Base-by-base conservation (phyloP, 1,140 invertebrate genomes). In the Caenorhabditis latens region DNA sequence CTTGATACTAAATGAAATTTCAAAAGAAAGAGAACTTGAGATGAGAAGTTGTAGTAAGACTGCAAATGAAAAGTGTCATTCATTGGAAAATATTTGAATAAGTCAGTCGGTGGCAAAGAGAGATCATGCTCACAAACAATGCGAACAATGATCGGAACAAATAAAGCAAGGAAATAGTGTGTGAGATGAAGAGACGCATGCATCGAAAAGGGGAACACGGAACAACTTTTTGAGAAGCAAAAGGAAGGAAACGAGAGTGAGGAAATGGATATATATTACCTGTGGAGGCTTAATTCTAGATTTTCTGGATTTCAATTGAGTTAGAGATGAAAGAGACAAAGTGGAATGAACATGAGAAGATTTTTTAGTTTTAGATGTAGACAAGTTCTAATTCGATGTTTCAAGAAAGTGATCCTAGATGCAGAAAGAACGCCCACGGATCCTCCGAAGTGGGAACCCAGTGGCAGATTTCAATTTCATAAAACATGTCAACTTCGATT, bases 61-160 rank as follows among this genome's bases (percentile, higher is more conserved):
- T 63, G 63, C 63, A 48, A 71, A 71, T 71, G 65, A 71, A 71
- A 79, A 42, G 71, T 79, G 71, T 79, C 71, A 79, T 24, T 50
- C 46, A 79, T 79, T 50, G 43, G 71, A 79, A 79, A 79, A 79
- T 79, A 79, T 79, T 79, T 79, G 71, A 79, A 79, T 79, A 79
- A 79, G 46, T 79, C 71, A 58, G 46, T 79, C 71, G 71, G 71
- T 79, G 71, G 71, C 71, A 79, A 79, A 79, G 71, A 24, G 65
- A 43, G 71, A 79, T 79, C 71, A 79, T 79, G 71, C 71, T 79
- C 71, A 79, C 71, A 53, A 50, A 79, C 71, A 79, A 79, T 79
- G n/a, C 46, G 71, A 79, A 79, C 71, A 79, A 79, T 79, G 46
- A 50, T 32, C 71, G 71, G 71, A 79, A 79, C 71, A 79, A 79